Evolutionary conservation across 2,888 invertebrate species (phyloP).

Genomic region (Timandra comae): DNA sequence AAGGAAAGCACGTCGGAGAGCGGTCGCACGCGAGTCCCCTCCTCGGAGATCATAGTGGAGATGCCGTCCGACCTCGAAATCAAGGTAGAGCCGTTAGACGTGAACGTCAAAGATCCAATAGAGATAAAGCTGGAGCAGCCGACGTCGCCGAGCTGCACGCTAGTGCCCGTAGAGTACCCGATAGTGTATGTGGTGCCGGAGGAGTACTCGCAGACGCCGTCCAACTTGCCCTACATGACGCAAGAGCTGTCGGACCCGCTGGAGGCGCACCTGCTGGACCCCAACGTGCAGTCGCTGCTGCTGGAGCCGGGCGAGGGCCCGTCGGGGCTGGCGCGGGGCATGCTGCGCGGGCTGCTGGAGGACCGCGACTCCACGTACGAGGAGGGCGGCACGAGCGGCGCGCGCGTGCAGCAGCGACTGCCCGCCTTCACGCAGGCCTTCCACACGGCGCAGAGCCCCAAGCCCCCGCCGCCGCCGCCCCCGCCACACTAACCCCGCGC

Average conservation of each 20-base stretch:
- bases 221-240: constrained; percentile 45
- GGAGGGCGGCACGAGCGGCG: constrained; percentile 46
- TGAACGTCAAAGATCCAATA: constrained; percentile 44
- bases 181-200: constrained; percentile 59
- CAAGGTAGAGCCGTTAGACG: constrained; percentile 55
- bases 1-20: constrained; percentile 42
- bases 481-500: constrained; percentile 54
- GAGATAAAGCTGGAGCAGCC: constrained; percentile 50
- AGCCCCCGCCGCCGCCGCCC: constrained; percentile 65
- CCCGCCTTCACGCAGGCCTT: constrained; percentile 72
- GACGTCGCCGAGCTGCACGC: constrained; percentile 43
- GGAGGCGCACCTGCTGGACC: constrained; percentile 48
- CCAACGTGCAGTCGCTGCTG: constrained; percentile 48
- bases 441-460: constrained; percentile 66
- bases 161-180: constrained; percentile 49
- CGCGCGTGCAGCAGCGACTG: constrained; percentile 51
- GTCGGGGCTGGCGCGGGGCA: constrained; percentile 57
- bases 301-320: constrained; percentile 67
- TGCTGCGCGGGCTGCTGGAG: constrained; percentile 51
- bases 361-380: constrained; percentile 42
- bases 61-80: constrained; percentile 49
- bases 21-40: constrained; percentile 51
- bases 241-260: constrained; percentile 41
- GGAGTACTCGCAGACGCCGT: constrained; percentile 44
- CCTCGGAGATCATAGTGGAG: constrained; percentile 62